Percentiles rank a stretch among this genome's conserved stretches.
phyloP scores from a whole-genome alignment of 1,140 invertebrate genomes.

The Mamestra configurata region DNA sequence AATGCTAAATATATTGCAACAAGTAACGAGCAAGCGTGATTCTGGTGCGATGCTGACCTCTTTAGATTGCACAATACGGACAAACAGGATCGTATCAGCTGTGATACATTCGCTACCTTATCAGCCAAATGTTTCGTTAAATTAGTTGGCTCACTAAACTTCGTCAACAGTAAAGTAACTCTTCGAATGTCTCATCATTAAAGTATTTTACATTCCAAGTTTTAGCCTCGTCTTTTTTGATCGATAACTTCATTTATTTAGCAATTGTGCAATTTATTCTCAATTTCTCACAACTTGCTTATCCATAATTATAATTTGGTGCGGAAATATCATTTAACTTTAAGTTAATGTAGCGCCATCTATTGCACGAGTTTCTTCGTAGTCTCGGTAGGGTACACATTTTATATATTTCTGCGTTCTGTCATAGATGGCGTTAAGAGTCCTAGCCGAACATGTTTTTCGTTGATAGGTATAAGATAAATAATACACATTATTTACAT shows the following conservation, averaged over 20 bases:
- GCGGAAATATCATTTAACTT: background rate
- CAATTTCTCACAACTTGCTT: background rate
- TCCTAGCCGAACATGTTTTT: background rate
- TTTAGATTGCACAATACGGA: constrained; percentile 20
- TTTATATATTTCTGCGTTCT: background rate
- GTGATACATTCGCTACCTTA: background rate
- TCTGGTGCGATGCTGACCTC: constrained; percentile 5
- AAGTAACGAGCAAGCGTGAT: background rate
- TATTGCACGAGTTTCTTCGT: background rate
- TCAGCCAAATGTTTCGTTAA: background rate
- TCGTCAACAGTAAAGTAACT: background rate
- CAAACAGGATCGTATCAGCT: background rate
- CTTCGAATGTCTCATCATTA: background rate
- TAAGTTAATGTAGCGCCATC: constrained; percentile 1
- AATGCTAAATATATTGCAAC: background rate
- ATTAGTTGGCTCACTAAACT: background rate
- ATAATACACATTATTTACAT: constrained; percentile 62
- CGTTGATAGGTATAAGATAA: background rate
- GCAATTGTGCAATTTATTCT: background rate
- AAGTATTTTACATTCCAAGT: background rate
- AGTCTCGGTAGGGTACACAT: background rate
- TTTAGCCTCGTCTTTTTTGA: background rate
- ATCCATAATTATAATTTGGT: background rate
- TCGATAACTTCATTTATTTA: background rate
- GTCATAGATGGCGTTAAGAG: constrained; percentile 14